A percentile compares a stretch with the other conserved stretches of the same genome.
Conservation (phyloP, 2,113 vertebrate species). For the Mirza zaza region DNA sequence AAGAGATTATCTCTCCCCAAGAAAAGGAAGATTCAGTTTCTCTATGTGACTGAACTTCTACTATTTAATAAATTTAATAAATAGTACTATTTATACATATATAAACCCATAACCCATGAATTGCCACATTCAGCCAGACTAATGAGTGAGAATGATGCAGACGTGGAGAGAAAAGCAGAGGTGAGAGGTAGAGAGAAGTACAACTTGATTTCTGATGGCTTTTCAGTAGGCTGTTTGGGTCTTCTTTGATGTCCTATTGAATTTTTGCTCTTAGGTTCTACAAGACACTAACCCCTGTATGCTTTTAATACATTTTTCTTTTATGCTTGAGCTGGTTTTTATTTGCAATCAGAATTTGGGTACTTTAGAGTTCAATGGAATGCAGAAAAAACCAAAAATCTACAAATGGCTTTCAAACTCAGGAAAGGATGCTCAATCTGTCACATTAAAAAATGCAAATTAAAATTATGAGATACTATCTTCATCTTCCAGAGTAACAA, state of each 20-base stretch:
- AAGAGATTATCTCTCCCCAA: not conserved
- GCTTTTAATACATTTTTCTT: not conserved
- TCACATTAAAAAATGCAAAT: not conserved
- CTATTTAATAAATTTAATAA: not conserved
- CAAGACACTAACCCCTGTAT: not conserved
- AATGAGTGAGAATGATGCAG: not conserved
- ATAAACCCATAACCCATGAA: not conserved
- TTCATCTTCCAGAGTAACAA: constrained; percentile 13
- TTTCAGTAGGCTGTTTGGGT: not conserved
- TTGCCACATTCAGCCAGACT: not conserved
- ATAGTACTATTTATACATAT: not conserved
- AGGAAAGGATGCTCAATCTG: not conserved
- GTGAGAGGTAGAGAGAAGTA: not conserved
- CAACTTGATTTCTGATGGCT: not conserved
- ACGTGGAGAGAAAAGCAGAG: not conserved
- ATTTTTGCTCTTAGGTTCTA: not conserved
- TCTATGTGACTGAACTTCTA: not conserved
- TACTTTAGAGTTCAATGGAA: not conserved
- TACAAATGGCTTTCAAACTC: constrained; percentile 4
- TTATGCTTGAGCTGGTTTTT: not conserved
- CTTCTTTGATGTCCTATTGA: not conserved
- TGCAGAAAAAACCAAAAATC: not conserved
- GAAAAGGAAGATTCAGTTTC: not conserved
- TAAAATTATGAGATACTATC: not conserved
- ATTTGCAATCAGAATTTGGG: not conserved